Percentiles rank a stretch among this genome's conserved stretches.
phyloP scores from a whole-genome alignment of 1,140 invertebrate species.

The Harpegnathos saltator region DNA sequence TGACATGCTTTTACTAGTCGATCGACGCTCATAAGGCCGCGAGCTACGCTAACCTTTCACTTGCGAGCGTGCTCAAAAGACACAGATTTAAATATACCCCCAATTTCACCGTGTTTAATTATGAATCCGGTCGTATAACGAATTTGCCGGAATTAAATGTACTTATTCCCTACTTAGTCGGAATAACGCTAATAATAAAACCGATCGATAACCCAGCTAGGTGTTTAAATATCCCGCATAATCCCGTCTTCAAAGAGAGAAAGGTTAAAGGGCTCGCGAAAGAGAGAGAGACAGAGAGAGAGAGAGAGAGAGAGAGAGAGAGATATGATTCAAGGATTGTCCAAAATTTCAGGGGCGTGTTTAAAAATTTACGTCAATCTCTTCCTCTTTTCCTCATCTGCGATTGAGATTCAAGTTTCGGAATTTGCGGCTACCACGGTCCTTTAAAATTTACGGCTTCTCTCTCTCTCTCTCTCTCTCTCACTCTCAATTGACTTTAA shows the following conservation, averaged over 20 bases:
- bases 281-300: too few species aligned
- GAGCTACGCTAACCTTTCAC: not conserved
- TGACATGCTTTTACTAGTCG: not conserved
- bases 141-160: constrained; percentile 17
- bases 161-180: constrained; percentile 8
- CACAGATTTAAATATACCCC: not conserved
- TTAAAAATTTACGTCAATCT: too few species aligned
- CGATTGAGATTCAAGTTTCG: not conserved
- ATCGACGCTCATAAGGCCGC: constrained; percentile 16
- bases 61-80: not conserved
- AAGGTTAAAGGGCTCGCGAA: too few species aligned
- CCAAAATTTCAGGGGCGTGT: too few species aligned
- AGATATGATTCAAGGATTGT: too few species aligned
- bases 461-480: too few species aligned
- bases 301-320: too few species aligned
- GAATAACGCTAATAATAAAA: constrained; percentile 38
- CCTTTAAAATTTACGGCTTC: not conserved
- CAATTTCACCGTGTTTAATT: not conserved
- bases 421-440: constrained; percentile 4
- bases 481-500: constrained; percentile 25
- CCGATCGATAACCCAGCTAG: constrained; percentile 37
- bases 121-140: constrained; percentile 6
- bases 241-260: not conserved
- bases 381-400: too few species aligned
- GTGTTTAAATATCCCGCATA: not conserved